Base-by-base conservation (phyloP, 2,113 vertebrate genomes). In the Orcinus orca region DNA sequence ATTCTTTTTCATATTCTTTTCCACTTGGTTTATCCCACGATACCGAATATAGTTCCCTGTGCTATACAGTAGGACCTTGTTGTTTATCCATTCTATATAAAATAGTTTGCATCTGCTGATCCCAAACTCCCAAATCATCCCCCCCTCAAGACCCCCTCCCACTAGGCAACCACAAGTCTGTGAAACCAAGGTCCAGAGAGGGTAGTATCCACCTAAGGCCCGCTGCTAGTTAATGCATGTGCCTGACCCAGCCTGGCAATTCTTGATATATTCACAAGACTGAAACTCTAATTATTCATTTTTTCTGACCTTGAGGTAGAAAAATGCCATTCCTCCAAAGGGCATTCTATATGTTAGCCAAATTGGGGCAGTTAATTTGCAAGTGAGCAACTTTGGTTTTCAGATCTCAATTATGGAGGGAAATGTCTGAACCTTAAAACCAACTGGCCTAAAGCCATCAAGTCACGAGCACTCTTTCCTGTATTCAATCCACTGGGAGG, bases 331-430 rank as follows among this genome's bases (percentile, higher is more conserved):
- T 90, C 41, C 55, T 96, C 47, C 53, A 73, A 96, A 93, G 55
- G 38, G 47, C 62, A 9, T 63, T 60, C 38, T 62, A 47, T 77
- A 62, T n/a, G 79, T 82, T 58, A 95, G 86, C 62, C 50, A 73
- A 81, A 73, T 11, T 18, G 47, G 62, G 88, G 55, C 31, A 76
- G 73, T 67, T 93, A 53, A 80, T 79, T 92, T 93, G 21, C 65
- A 97, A 91, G 47, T 26, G 41, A 89, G 60, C n/a, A 88, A 62
- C 31, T 94, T 81, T 91, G 67, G 68, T 88, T 92, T 97, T 95
- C 58, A 89, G 74, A 87, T 73, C 55, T 83, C 1, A 0, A 0
- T 88, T 84, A 74, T 26, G 0, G 1, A 47, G 41, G 53, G 62
- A 36, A 79, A 82, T 11, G 10, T 53, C 82, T 71, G 74, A 81